Percentiles rank a stretch among this genome's conserved stretches.
phyloP scores from a whole-genome alignment of 2,888 invertebrate species.

The Rapana venosa region DNA sequence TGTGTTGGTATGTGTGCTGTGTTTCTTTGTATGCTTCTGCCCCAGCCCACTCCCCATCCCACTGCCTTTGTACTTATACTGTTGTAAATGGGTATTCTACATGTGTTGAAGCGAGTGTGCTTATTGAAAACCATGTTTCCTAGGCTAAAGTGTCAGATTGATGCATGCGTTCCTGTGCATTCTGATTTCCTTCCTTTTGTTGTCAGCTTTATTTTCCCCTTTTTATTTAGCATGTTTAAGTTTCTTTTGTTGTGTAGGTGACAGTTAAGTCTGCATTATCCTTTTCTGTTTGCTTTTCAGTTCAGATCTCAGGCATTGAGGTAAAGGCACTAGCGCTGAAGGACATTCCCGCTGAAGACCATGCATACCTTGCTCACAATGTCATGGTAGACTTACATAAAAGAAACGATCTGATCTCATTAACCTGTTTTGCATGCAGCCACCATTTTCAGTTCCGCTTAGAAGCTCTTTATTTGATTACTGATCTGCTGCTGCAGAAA shows the following conservation, averaged over 20 bases:
- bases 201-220: background rate
- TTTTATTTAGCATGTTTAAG: background rate
- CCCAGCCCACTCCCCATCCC: no score
- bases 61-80: no score
- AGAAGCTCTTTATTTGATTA: slow-evolving; percentile 21
- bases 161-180: background rate
- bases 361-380: background rate
- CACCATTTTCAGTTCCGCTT: background rate
- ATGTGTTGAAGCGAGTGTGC: no score
- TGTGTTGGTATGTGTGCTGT: no score
- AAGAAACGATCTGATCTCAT: slow-evolving; percentile 7
- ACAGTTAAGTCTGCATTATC: background rate
- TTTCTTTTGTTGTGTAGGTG: background rate
- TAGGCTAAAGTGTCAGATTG: background rate
- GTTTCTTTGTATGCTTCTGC: no score
- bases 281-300: slow-evolving; percentile 6
- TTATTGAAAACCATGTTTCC: background rate
- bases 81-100: no score
- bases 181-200: background rate
- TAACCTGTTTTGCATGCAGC: background rate
- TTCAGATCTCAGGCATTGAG: background rate
- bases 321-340: background rate
- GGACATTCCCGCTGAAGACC: background rate
- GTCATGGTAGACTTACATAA: background rate
- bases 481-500: background rate